Base-by-base conservation (phyloP, 2,113 vertebrate species). In the Hippopotamus amphibius region DNA sequence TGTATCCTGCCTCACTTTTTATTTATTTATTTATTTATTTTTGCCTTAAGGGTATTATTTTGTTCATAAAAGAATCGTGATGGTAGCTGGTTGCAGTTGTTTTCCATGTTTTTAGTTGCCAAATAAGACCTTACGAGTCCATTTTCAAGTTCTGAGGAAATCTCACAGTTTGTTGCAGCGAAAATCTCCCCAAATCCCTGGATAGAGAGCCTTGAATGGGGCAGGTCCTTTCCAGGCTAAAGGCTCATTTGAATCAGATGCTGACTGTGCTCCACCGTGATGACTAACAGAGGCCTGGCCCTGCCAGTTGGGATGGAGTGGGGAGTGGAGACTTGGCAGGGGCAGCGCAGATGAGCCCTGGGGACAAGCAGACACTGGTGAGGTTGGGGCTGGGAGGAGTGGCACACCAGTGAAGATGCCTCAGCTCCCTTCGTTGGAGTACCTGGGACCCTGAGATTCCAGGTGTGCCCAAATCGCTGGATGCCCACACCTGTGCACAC, bases 111-210 rank as follows among this genome's bases (percentile, higher is more conserved):
- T 93, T 84, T 79, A 76, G 61, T 96, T 97, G 90, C 81, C 93
- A 97, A 95, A 43, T 50, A 85, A 90, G 37, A 93, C 50, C 76
- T 94, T 55, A 65, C 16, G 48, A 76, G 30, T 90, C 80, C 89
- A 28, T 81, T 94, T 92, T 92, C 55, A 93, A 88, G 74, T 88
- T 92, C 90, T 93, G 81, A 88, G 80, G 71, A 90, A 55, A 65
- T 85, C 55, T 86, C 71, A 88, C 65, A 72, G 30, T 88, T 97
- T 88, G 57, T 65, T 88, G 50, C 59, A 57, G 41, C 79, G 7
- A 14, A 57, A 55, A 50, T 77, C 24, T 93, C 68, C 57, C 53
- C 24, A 77, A 57, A 14, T 7, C 28, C 46, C n/a, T 92, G 71
- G 55, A 26, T 33, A 57, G 26, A 74, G 68, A 84, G 48, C 16